Conservation (phyloP, 92 coral and sea anemone species). For the Umimayanthus kanabou region DNA sequence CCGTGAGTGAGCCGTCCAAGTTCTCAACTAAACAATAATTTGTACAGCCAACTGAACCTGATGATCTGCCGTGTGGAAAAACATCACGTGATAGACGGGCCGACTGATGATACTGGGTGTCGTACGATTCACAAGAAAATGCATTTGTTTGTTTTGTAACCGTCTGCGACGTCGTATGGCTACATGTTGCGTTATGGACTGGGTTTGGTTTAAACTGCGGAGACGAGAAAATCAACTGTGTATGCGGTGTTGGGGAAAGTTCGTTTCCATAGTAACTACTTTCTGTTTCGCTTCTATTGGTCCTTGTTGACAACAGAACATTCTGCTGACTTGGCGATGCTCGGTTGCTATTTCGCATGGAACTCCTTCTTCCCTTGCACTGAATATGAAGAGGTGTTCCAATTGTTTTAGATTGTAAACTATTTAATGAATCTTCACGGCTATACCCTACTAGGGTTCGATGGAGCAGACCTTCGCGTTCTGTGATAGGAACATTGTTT, state of each 20-base stretch:
- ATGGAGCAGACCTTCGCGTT: too few species aligned
- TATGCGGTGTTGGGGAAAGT: neutral
- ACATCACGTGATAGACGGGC: neutral
- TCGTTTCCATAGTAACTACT: neutral
- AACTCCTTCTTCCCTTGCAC: neutral
- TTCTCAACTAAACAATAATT: neutral
- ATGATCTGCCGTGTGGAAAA: neutral
- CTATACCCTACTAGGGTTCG: too few species aligned
- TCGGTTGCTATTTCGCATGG: neutral
- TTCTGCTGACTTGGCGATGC: neutral
- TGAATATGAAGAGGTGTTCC: neutral
- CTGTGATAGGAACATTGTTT: neutral
- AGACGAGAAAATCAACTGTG: neutral
- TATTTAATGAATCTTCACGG: too few species aligned
- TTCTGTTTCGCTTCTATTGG: neutral
- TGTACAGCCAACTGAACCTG: neutral
- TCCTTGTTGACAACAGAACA: neutral
- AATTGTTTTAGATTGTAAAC: neutral
- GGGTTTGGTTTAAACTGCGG: neutral
- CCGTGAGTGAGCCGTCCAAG: slow-evolving; percentile 8
- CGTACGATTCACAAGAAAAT: neutral
- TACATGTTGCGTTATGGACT: neutral
- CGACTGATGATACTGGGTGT: neutral
- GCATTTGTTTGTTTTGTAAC: neutral
- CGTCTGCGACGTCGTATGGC: neutral